A percentile compares a stretch with the other conserved stretches of the same genome.
Conservation (phyloP, 2,888 invertebrate genomes). For the Hypena proboscidalis region DNA sequence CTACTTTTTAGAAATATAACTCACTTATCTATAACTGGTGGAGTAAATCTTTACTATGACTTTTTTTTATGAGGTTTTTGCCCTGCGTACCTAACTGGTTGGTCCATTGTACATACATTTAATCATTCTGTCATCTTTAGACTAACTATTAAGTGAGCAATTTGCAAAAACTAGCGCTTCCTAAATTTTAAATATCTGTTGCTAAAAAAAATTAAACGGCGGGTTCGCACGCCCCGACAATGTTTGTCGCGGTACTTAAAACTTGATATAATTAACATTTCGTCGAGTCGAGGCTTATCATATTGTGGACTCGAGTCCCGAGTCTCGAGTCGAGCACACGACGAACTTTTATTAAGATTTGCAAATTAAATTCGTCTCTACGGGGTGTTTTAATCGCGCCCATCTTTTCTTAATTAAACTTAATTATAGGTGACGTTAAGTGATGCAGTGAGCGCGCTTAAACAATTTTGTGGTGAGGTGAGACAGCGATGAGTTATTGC, state of each 20-base stretch:
- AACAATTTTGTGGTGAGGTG: slow-evolving; percentile 31
- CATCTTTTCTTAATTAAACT: slow-evolving; percentile 67
- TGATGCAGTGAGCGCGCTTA: slow-evolving; percentile 36
- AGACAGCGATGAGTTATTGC: slow-evolving; percentile 32
- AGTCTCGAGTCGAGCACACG: slow-evolving; percentile 46
- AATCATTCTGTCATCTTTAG: too few species aligned
- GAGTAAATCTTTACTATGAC: too few species aligned
- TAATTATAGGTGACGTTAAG: slow-evolving; percentile 62
- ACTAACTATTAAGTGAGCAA: too few species aligned
- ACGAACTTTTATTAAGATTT: slow-evolving; percentile 67
- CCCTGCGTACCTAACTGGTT: too few species aligned
- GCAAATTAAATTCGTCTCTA: slow-evolving; percentile 70
- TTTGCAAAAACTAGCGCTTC: background rate
- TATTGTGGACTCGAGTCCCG: slow-evolving; percentile 52
- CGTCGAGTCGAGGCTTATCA: slow-evolving; percentile 50
- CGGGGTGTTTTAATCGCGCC: slow-evolving; percentile 64
- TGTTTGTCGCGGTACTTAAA: slow-evolving; percentile 44
- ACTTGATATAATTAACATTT: slow-evolving; percentile 64
- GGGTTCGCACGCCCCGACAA: slow-evolving; percentile 15
- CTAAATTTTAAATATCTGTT: background rate
- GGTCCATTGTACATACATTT: too few species aligned
- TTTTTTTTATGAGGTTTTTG: too few species aligned
- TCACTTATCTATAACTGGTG: too few species aligned
- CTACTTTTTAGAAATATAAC: too few species aligned
- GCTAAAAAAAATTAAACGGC: slow-evolving; percentile 10